phyloP scores from a whole-genome alignment of 2,888 invertebrate species.

The Callimorpha dominula region DNA sequence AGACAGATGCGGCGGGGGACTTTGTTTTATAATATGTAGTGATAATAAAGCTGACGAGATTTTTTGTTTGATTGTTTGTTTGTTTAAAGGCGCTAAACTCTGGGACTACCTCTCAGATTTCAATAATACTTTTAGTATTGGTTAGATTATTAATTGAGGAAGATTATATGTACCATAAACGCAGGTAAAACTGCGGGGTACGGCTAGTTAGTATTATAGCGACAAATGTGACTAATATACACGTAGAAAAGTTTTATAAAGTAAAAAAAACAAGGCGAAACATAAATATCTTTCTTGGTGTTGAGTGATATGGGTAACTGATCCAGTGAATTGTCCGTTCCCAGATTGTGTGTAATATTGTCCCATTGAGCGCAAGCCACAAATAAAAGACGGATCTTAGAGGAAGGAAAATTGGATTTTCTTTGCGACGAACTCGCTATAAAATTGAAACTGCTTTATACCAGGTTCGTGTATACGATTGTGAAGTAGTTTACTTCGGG shows the following conservation, averaged over 20 bases:
- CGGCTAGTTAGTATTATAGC: too few species aligned
- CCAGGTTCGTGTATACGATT: constrained; percentile 37
- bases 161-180: too few species aligned
- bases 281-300: constrained; percentile 28
- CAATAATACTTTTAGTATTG: too few species aligned
- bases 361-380: constrained; percentile 67
- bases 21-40: too few species aligned
- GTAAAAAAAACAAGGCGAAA: constrained; percentile 17
- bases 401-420: constrained; percentile 69
- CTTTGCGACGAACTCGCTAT: constrained; percentile 57
- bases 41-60: too few species aligned
- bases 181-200: too few species aligned
- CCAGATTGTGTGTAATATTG: constrained; percentile 65
- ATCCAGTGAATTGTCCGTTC: constrained; percentile 48
- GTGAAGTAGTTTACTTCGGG: constrained; percentile 16
- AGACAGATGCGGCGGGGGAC: too few species aligned
- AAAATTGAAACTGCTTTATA: constrained; percentile 55
- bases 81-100: too few species aligned
- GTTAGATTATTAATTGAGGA: too few species aligned
- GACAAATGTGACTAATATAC: not conserved
- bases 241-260: not conserved
- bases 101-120: too few species aligned
- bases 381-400: constrained; percentile 64
- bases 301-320: constrained; percentile 45
- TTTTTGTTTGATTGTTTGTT: too few species aligned